These are phyloP conservation scores for Australoheros scitulus DNA, from an alignment of 2,113 vertebrate genomes.

Conservation along the genomic window DNA sequence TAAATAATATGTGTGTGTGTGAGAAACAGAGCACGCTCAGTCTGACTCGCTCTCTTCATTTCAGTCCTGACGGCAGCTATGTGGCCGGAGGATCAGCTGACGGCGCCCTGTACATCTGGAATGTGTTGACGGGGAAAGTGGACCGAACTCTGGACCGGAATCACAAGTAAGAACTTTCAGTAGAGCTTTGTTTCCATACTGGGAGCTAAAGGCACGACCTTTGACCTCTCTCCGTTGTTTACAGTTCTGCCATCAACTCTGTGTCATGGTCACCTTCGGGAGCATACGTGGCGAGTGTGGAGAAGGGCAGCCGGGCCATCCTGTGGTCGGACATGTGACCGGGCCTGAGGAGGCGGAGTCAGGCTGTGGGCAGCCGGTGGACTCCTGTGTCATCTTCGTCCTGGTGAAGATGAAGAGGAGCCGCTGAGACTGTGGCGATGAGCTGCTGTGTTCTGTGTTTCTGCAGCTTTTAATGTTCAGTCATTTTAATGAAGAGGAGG, in stretches of 20 bases:
- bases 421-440: background rate
- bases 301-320: conserved; percentile 92
- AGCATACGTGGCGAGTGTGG: conserved; percentile 89
- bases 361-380: background rate
- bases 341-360: background rate
- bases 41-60: background rate
- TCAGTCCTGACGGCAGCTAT: conserved; percentile 90
- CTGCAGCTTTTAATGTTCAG: conserved; percentile 24
- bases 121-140: conserved; percentile 90
- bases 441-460: background rate
- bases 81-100: conserved; percentile 92
- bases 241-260: conserved; percentile 90
- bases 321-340: conserved; percentile 93
- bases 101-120: conserved; percentile 91
- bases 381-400: background rate
- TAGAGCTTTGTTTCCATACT: background rate
- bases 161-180: conserved; percentile 84
- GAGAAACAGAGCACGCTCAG: background rate
- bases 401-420: background rate
- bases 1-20: background rate
- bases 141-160: conserved; percentile 87
- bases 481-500: conserved; percentile 11
- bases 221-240: background rate
- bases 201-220: fast-evolving
- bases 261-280: conserved; percentile 94